Evolutionary conservation across 2,113 vertebrate species (phyloP).

Genomic region (Bagarius yarrelli): DNA sequence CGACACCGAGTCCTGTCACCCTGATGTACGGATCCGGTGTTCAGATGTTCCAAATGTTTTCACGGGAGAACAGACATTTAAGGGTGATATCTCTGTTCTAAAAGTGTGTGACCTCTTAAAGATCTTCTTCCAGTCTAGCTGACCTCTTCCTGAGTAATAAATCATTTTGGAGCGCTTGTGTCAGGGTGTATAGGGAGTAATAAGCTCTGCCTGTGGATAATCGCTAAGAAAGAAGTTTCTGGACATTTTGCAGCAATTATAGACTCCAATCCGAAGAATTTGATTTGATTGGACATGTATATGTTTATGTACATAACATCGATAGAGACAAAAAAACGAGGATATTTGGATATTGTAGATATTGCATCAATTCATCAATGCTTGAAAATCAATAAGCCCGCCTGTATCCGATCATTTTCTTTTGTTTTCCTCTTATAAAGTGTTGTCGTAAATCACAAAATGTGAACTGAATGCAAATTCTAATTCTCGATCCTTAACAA

Average conservation of each 20-base stretch:
- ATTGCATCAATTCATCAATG: not conserved
- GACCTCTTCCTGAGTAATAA: conserved; percentile 44
- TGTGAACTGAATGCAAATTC: conserved; percentile 23
- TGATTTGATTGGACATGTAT: no score
- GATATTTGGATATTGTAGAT: conserved; percentile 25
- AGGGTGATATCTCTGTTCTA: conserved; percentile 24
- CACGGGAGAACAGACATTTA: not conserved
- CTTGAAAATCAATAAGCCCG: not conserved
- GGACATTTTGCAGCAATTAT: not conserved
- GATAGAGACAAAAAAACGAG: not conserved
- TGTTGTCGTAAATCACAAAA: not conserved
- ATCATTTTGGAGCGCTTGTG: conserved; percentile 35
- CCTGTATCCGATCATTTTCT: not conserved
- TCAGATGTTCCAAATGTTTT: not conserved
- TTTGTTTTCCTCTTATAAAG: conserved; percentile 15
- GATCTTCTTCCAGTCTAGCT: conserved; percentile 29
- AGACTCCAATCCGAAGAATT: no score
- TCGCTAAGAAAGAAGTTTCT: not conserved
- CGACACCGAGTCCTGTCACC: not conserved
- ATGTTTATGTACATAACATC: not conserved
- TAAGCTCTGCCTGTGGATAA: conserved; percentile 8
- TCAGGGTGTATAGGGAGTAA: not conserved
- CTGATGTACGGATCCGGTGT: conserved; percentile 5
- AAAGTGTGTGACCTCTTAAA: conserved; percentile 33
- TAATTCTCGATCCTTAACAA: conserved; percentile 11